Conservation (phyloP, 2,113 vertebrate species). For the Polypterus bichir region DNA sequence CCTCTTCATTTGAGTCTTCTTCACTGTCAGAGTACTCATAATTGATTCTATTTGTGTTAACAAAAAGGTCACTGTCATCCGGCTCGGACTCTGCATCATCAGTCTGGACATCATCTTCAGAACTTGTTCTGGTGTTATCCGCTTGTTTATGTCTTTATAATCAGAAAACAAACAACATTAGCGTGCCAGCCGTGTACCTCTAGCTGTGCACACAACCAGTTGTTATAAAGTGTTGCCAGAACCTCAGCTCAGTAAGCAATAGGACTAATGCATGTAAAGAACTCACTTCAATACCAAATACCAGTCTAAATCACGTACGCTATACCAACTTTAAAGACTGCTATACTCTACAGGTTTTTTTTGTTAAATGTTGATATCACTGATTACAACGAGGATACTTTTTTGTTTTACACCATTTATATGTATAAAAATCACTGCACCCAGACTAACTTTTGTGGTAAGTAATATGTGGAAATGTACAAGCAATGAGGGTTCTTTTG, state of each 20-base stretch:
- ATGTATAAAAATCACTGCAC: too few species aligned
- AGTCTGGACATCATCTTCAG: slow-evolving; percentile 18
- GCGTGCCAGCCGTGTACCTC: neutral
- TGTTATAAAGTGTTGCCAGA: neutral
- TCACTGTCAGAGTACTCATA: slow-evolving; percentile 67
- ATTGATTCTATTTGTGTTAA: slow-evolving; percentile 72
- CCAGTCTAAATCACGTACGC: too few species aligned
- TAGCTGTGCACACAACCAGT: neutral
- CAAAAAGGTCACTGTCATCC: slow-evolving; percentile 70
- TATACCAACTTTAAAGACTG: too few species aligned
- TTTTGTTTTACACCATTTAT: too few species aligned
- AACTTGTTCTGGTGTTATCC: neutral
- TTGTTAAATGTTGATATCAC: too few species aligned
- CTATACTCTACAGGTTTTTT: too few species aligned
- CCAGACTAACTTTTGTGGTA: too few species aligned
- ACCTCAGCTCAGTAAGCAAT: neutral
- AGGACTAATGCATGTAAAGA: neutral
- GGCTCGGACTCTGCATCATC: slow-evolving; percentile 45
- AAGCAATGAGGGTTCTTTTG: too few species aligned
- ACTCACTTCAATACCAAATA: too few species aligned
- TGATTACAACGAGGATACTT: too few species aligned
- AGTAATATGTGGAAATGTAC: too few species aligned
- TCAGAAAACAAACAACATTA: neutral
- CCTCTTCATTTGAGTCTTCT: slow-evolving; percentile 42
- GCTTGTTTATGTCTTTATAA: neutral